Base-by-base conservation (phyloP, 2,888 invertebrate genomes). In the Anticlea derivata region DNA sequence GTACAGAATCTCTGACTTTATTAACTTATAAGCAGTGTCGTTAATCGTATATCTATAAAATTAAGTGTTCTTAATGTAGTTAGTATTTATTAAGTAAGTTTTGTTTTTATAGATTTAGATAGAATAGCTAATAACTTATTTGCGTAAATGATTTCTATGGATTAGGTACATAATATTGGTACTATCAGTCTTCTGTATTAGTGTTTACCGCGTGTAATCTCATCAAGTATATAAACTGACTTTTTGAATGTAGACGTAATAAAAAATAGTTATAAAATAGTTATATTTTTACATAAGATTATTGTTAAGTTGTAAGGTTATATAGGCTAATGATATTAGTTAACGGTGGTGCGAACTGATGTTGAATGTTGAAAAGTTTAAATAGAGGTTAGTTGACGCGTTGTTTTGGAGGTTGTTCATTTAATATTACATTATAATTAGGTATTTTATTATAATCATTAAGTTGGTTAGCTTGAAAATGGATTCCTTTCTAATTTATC, bases 321-420 rank as follows among this genome's bases (percentile, higher is more conserved):
- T 70, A 58, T 83, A 85, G 77, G 66, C 43, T 83, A 80, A 77
- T 75, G 43, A 65, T 75, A 70, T 71, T 76, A 75, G 76, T 80
- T 78, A 83, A 86, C 80, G 80, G 85, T 87, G 87, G 89, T 89
- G 87, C 87, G 87, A 84, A 85, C 81, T 84, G 84, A 86, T 87
- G 89, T 89, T 89, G 85, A 88, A 85, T 69, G 80, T 86, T 89
- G 87, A 86, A 84, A 83, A 88, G 84, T 80, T 88, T 88, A 87
- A 83, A 86, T 85, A 85, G 82, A 73, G 86, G 84, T 86, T 86
- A 84, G 78, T 65, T 65, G 78, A 74, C 66, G 63, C 68, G 81
- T 82, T 86, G 79, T 85, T 86, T 78, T 80, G 72, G 71, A 72
- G 85, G 84, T 89, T 88, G 86, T 86, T 87, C 78, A 79, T 81